Base-by-base conservation (phyloP, 2,888 invertebrate genomes). In the Yponomeuta plumbellus region DNA sequence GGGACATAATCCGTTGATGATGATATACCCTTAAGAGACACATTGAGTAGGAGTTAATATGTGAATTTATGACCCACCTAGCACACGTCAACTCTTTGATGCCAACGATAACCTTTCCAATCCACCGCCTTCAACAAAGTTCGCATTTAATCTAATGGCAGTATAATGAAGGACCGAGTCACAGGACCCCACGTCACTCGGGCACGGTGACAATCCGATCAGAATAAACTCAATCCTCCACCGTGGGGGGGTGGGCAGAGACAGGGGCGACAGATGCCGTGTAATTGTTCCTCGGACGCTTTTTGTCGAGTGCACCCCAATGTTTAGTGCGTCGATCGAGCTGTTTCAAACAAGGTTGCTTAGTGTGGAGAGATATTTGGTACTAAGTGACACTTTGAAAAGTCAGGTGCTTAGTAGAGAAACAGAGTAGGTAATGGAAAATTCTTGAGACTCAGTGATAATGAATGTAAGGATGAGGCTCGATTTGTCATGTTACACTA, bases 271-370 rank as follows among this genome's bases (percentile, higher is more conserved):
- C 88, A 88, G 88, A 88, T 91, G 90, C 87, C 86, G 80, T 81
- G 85, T 89, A 91, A 91, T 90, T 88, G 90, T 86, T 85, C 86
- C 84, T 82, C 83, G 78, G 88, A 85, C 88, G 84, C 81, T 86
- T 88, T 90, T 88, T 90, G 84, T 78, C 79, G 75, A 78, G 74
- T 76, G 80, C 62, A 78, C 81, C 81, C 76, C 84, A 86, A 86
- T 87, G 84, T 80, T 76, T 71, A 70, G 71, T 70, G 70, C 74
- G 75, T 82, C 83, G 87, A 88, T 87, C 87, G 90, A 88, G 89
- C 82, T 86, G 86, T 84, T 89, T 88, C 86, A 86, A 86, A 79
- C 78, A 73, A 66, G 67, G 66, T 64, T 68, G 62, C 66, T 63
- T 56, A 65, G 69, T 71, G 68, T 75, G 74, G 75, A 72, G 70